A percentile compares a stretch with the other conserved stretches of the same genome.
These are phyloP conservation scores for Linnaemya vulpina DNA, from an alignment of 2,888 invertebrate genomes.

Conservation along the genomic window DNA sequence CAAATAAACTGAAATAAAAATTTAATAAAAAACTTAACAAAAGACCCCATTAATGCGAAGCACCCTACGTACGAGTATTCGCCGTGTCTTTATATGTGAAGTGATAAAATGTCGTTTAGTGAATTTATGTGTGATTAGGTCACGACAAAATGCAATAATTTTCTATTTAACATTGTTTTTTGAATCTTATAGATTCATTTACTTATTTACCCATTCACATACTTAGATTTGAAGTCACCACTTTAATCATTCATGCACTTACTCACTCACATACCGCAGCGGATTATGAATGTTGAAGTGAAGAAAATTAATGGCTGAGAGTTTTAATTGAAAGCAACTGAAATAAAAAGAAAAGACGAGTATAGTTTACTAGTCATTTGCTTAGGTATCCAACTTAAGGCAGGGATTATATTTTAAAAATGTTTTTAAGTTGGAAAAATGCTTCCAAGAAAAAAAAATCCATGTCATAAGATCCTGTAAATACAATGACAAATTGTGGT, in stretches of 20 bases:
- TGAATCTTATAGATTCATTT: conserved; percentile 8
- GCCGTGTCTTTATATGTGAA: conserved; percentile 33
- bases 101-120: conserved; percentile 70
- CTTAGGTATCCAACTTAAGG: conserved; percentile 48
- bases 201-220: conserved; percentile 3
- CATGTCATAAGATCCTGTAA: not conserved
- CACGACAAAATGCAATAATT: conserved; percentile 69
- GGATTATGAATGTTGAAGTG: conserved; percentile 42
- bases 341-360: not conserved
- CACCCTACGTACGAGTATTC: not conserved
- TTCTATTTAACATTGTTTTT: conserved; percentile 51
- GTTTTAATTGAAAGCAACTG: conserved; percentile 38
- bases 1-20: too few relatives aligned
- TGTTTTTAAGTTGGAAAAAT: not conserved
- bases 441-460: not conserved
- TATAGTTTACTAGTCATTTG: conserved; percentile 54
- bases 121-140: conserved; percentile 70
- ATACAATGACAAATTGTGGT: conserved; percentile 45
- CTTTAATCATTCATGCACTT: conserved; percentile 23
- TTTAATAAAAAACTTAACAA: conserved; percentile 44
- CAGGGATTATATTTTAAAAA: conserved; percentile 52
- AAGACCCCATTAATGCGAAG: conserved; percentile 41
- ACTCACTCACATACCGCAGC: conserved; percentile 22
- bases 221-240: conserved; percentile 9
- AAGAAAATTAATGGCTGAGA: conserved; percentile 55